Evolutionary conservation across 2,888 invertebrate species (phyloP).

Genomic region (Mythimna vitellina): DNA sequence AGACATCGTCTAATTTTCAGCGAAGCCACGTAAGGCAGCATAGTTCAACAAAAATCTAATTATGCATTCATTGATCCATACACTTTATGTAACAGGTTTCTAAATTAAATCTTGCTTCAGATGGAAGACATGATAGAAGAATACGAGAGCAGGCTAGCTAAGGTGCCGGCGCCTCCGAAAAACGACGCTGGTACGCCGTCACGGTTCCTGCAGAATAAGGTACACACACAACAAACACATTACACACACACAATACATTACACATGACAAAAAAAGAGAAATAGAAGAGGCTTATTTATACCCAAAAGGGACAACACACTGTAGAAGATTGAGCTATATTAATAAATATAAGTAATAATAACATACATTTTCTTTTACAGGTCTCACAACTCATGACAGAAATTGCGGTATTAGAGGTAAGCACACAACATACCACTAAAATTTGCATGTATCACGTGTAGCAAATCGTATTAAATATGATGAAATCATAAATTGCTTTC

Average conservation of each 20-base stretch:
- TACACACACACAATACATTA: too few species aligned
- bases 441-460: too few species aligned
- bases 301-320: too few species aligned
- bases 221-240: too few species aligned
- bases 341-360: not conserved
- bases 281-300: too few species aligned
- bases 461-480: not conserved
- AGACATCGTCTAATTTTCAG: too few species aligned
- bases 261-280: not conserved
- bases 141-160: constrained; percentile 74
- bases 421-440: not conserved
- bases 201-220: constrained; percentile 69
- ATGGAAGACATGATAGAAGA: constrained; percentile 83
- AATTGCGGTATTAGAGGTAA: constrained; percentile 79
- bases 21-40: too few species aligned
- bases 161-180: constrained; percentile 36
- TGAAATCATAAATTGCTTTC: not conserved
- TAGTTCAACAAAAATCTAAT: not conserved
- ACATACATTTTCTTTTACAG: constrained; percentile 64
- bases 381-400: constrained; percentile 76
- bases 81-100: not conserved
- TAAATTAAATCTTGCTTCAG: constrained; percentile 60
- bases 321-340: too few species aligned
- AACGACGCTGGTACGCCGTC: constrained; percentile 65
- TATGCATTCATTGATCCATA: not conserved